Base-by-base conservation (phyloP, 2,797 vertebrate genomes). In the Coilia nasus region DNA sequence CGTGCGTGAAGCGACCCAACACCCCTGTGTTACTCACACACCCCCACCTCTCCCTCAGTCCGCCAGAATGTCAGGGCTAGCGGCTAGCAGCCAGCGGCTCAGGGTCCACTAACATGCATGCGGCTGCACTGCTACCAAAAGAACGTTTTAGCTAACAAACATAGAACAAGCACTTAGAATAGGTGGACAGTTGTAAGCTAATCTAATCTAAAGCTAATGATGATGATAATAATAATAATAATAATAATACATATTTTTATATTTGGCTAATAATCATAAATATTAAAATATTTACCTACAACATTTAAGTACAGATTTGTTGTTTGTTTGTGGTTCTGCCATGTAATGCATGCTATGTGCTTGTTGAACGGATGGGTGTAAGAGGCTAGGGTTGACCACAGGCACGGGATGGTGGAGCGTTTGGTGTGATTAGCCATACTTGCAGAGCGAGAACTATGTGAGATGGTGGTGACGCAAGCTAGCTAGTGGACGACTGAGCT, bases 51-150 rank as follows among this genome's bases (percentile, higher is more conserved):
- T 31, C 67, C 25, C 67, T 5, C 67, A 75, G 67, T 14, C 67
- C 28, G 25, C 35, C 67, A 75, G 67, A 31, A 14, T 54, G 50
- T 54, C 50, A 54, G 50, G 2, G 25, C 14, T 35, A 35, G 67
- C 67, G 2, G 25, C 14, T 35, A 35, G 67, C 67, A 2, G 31
- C 67, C 4, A 71, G 28, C 12, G 31, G 67, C 67, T 75, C 12
- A 50, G 50, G 86, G 44, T 25, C 28, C 19, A 56, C 83, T n/a
- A 84, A 84, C 67, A 21, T 14, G 83, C 83, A 84, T 84, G 67
- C 17, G 4, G 28, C 28, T 75, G 28, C 67, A 75, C 67, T 75
- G 67, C 28, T 19, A 75, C 14, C 15, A 17, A 0, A 21, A 21
- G 57, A n/a, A 19, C 17, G 3, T n/a, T 59, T 59, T 19, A 59